A percentile compares a stretch with the other conserved stretches of the same genome.
Evolutionary conservation across 2,888 invertebrate genomes (phyloP).

Genomic region (Drosophila formosana): DNA sequence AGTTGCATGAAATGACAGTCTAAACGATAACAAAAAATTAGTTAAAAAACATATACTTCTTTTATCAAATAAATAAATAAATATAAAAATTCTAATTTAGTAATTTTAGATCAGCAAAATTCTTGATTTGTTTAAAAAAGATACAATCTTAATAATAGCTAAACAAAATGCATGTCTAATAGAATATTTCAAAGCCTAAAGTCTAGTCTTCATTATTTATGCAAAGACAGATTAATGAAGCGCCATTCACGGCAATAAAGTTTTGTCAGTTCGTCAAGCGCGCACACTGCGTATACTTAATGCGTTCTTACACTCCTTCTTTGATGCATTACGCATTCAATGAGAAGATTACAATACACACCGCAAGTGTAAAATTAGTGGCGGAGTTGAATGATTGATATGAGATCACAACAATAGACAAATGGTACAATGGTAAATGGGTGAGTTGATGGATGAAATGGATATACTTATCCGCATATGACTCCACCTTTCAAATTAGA

Average conservation of each 20-base stretch:
- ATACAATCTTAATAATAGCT: too few species aligned
- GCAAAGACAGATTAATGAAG: background rate
- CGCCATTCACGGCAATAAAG: background rate
- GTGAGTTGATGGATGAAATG: slow-evolving; percentile 16
- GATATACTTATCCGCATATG: slow-evolving; percentile 9
- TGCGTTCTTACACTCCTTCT: background rate
- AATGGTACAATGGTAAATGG: slow-evolving; percentile 4
- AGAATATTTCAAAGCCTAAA: too few species aligned
- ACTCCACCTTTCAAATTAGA: slow-evolving; percentile 11
- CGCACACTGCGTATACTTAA: background rate
- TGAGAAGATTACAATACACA: background rate
- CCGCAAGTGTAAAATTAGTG: background rate
- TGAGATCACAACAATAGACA: background rate
- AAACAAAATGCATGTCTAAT: too few species aligned
- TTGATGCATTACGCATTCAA: background rate
- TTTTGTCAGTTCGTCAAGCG: background rate
- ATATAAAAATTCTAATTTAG: too few species aligned
- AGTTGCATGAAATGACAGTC: too few species aligned
- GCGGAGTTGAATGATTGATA: background rate
- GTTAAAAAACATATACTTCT: too few species aligned
- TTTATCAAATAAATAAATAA: too few species aligned
- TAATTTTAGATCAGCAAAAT: too few species aligned
- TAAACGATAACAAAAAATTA: too few species aligned
- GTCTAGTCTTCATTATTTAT: background rate
- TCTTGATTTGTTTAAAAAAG: too few species aligned